Base-by-base conservation (phyloP, 2,888 invertebrate genomes). In the Exocentrus adspersus region DNA sequence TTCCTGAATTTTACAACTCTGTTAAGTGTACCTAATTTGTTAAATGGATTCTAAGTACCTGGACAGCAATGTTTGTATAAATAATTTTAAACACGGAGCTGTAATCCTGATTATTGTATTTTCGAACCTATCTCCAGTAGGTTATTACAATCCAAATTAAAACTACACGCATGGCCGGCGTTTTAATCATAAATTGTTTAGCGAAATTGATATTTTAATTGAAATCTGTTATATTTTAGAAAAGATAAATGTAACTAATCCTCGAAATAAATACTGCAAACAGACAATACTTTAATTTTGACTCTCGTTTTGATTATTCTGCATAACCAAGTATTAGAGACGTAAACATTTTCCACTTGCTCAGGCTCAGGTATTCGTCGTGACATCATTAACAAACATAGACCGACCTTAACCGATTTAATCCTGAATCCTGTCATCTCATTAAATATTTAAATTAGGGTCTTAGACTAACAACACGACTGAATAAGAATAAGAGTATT, bases 91-190 rank as follows among this genome's bases (percentile, higher is more conserved):
- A 10, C 30, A 32, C 32, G 53, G 12, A 53, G 7, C 37, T 1
- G 28, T 19, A 16, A 16, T 16, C 28, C 2, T 2, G 10, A 51
- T 28, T 10, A 28, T 30, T 51, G 30, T 9, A 9, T 51, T 51
- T 24, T 51, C 12, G n/a, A 17, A n/a, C n/a, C 10, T 51, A 30
- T 24, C 21, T 20, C 17, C 12, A 24, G 28, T n/a, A 14, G 5
- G 5, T 16, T 21, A 24, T 48, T 51, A 50, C 42, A 59, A 59
- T 51, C 42, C 51, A 46, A n/a, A 42, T 59, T 56, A 57, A 62
- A 57, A 60, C 56, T 58, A 37, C 43, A 43, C 51, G 37, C 46
- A 42, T 56, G 24, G 50, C 50, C 53, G 60, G 32, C 50, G 48
- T 43, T 60, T 19, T 19, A 21, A 21, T 12, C 30, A 46, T n/a